These are phyloP conservation scores for Mormyrus lacerda DNA, from an alignment of 2,113 vertebrate genomes.

Conservation along the genomic window DNA sequence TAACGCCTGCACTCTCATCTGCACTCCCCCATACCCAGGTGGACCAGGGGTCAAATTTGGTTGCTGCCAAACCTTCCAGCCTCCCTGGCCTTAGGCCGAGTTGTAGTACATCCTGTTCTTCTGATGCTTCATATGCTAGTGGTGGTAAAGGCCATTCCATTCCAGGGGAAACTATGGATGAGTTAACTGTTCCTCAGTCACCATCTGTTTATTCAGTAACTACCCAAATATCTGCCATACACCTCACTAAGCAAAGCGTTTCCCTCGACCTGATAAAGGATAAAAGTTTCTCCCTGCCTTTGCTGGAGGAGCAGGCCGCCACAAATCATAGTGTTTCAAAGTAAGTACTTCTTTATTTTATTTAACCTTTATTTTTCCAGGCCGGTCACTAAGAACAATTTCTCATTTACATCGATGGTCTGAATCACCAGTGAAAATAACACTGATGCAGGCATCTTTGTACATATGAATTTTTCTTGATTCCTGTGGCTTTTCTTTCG, in stretches of 20 bases:
- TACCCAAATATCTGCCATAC: conserved; percentile 67
- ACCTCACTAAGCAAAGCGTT: conserved; percentile 53
- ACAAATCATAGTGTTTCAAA: conserved; percentile 3
- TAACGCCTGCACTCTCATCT: background rate
- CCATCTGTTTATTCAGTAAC: conserved; percentile 58
- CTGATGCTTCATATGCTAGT: background rate
- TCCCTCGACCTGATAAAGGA: conserved; percentile 21
- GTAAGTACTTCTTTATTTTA: conserved; percentile 42
- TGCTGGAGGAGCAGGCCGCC: conserved; percentile 22
- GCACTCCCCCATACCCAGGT: conserved; percentile 26
- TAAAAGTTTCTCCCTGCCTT: conserved; percentile 12
- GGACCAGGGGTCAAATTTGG: conserved; percentile 15
- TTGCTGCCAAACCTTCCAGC: conserved; percentile 8
- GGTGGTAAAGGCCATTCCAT: background rate
- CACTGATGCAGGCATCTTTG: background rate
- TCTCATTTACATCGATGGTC: background rate
- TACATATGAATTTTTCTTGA: background rate
- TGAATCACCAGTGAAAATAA: background rate
- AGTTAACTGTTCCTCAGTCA: conserved; percentile 20
- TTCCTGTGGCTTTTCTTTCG: background rate
- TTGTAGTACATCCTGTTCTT: background rate
- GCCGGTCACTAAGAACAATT: too few species aligned
- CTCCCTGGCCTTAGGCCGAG: background rate
- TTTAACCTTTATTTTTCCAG: too few species aligned
- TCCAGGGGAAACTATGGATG: background rate